Conservation (phyloP, 2,113 vertebrate genomes). For the Tenebrosternarchus preto region DNA sequence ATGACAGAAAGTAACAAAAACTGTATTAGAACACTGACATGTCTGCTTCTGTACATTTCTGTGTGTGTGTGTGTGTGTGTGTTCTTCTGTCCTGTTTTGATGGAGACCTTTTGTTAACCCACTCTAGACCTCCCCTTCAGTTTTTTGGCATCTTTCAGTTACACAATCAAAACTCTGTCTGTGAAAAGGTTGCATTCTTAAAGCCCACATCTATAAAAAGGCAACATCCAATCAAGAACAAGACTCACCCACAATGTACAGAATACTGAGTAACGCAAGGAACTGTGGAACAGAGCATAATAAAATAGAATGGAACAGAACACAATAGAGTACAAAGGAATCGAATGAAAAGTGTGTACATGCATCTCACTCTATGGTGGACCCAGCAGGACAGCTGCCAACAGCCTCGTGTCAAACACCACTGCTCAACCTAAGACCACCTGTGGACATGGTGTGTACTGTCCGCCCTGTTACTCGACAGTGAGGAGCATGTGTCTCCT, state of each 20-base stretch:
- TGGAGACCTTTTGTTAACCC: slow-evolving; percentile 29
- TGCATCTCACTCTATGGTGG: background rate
- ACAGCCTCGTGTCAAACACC: no score
- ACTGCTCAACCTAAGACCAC: background rate
- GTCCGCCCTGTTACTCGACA: no score
- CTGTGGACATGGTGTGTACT: background rate
- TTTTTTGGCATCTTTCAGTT: slow-evolving; percentile 3
- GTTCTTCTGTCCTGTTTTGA: slow-evolving; percentile 10
- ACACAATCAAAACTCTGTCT: slow-evolving; percentile 40
- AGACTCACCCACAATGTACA: slow-evolving; percentile 27
- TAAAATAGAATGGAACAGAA: background rate
- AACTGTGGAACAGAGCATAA: background rate
- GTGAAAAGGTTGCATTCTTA: slow-evolving; percentile 36
- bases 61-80: background rate
- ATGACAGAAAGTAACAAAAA: background rate
- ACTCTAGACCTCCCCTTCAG: background rate
- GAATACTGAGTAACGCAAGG: background rate
- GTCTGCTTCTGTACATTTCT: background rate
- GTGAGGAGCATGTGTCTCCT: no score
- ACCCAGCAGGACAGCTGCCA: no score
- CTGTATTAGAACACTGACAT: background rate
- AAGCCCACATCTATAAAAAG: slow-evolving; percentile 34
- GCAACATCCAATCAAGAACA: slow-evolving; percentile 17
- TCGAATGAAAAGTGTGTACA: background rate
- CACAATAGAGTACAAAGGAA: background rate